These are phyloP conservation scores for Pseudomyrmex flavicornis DNA, from an alignment of 1,140 invertebrate species.

Conservation along the genomic window DNA sequence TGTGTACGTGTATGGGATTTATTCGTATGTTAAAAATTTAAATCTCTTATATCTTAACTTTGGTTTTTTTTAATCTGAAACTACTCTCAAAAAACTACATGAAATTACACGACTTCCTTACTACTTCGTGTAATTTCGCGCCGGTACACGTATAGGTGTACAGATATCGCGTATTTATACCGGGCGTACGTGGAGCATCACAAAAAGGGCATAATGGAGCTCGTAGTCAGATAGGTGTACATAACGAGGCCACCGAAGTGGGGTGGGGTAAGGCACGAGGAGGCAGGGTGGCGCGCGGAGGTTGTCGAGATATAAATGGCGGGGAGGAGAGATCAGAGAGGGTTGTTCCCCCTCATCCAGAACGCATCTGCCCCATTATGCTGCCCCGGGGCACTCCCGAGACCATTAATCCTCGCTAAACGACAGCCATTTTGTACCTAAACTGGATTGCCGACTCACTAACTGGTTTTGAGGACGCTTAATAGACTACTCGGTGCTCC, in stretches of 20 bases:
- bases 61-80: not conserved
- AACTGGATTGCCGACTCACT: constrained; percentile 86
- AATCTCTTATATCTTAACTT: not conserved
- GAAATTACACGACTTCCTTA: not conserved
- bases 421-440: constrained; percentile 86
- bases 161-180: constrained; percentile 68
- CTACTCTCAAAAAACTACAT: not conserved
- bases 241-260: constrained; percentile 80
- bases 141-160: constrained; percentile 24
- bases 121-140: constrained; percentile 8
- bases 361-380: constrained; percentile 85
- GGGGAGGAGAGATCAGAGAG: constrained; percentile 52
- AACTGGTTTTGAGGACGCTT: constrained; percentile 85
- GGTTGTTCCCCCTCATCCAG: constrained; percentile 71
- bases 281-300: constrained; percentile 58
- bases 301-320: constrained; percentile 65
- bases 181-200: constrained; percentile 69
- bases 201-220: constrained; percentile 83
- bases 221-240: constrained; percentile 81
- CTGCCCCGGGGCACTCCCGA: constrained; percentile 80
- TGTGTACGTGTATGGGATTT: too few species aligned
- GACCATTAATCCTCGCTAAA: constrained; percentile 86
- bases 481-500: constrained; percentile 83
- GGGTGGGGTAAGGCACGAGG: constrained; percentile 63
- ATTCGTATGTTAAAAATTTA: not conserved